Conservation (phyloP, 1,140 invertebrate genomes). For the Lysiphlebus fabarum region DNA sequence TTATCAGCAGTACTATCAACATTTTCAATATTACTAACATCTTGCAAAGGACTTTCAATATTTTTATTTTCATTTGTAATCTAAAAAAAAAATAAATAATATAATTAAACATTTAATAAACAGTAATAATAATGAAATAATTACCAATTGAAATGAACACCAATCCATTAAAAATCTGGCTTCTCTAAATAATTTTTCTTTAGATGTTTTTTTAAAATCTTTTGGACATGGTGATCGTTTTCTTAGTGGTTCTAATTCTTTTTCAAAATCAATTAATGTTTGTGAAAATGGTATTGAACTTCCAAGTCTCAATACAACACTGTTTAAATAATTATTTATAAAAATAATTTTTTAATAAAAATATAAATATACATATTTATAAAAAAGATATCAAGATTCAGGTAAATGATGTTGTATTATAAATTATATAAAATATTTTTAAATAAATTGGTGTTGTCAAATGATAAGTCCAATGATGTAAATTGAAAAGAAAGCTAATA, state of each 20-base stretch:
- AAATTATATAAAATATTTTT: slow-evolving; percentile 1
- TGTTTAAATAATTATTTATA: slow-evolving; percentile 48
- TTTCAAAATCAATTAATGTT: slow-evolving; percentile 70
- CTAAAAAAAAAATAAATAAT: slow-evolving; percentile 27
- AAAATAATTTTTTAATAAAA: background rate
- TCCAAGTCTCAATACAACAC: slow-evolving; percentile 76
- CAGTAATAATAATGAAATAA: slow-evolving; percentile 25
- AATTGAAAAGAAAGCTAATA: slow-evolving; percentile 20
- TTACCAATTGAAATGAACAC: slow-evolving; percentile 82
- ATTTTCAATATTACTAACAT: slow-evolving; percentile 47
- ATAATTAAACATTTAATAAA: slow-evolving; percentile 29
- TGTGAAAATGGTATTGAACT: slow-evolving; percentile 72
- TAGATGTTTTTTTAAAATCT: slow-evolving; percentile 79
- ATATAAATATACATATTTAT: background rate
- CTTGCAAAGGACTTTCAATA: slow-evolving; percentile 41
- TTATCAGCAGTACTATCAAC: slow-evolving; percentile 43
- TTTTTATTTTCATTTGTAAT: slow-evolving; percentile 38
- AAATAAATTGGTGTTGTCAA: slow-evolving; percentile 5
- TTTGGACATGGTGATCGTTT: slow-evolving; percentile 72
- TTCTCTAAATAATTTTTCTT: slow-evolving; percentile 77
- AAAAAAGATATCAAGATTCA: slow-evolving; percentile 45
- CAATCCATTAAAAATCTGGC: slow-evolving; percentile 79
- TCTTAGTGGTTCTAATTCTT: slow-evolving; percentile 77
- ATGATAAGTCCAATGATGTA: slow-evolving; percentile 21
- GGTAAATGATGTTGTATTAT: slow-evolving; percentile 32